Evolutionary conservation across 2,888 invertebrate species (phyloP), one percentile per base, ranked within the genome.

Genomic region (Apodemia mormo): DNA sequence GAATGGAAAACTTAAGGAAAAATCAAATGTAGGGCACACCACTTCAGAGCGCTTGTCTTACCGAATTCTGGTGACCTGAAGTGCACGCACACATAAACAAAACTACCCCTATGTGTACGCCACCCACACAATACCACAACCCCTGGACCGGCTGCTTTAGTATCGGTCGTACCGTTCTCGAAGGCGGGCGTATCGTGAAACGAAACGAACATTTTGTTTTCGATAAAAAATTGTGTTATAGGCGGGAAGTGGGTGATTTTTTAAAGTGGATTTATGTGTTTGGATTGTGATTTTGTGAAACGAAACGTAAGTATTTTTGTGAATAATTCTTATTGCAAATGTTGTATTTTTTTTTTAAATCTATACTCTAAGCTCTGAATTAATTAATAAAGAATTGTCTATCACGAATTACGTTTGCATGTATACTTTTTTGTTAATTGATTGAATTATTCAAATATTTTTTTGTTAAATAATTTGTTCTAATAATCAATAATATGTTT

Each of bases 21-120:
- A 68, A 71, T 68, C 73, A 71, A 75, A 81, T 78, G 76, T 89
- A 86, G 88, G 88, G 85, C 89, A 86, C 80, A 81, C 81, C 83
- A 84, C 85, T 87, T 80, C 81, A 82, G 80, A 61, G 33, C 61
- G 83, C 72, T 83, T 87, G 88, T 89, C 86, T 86, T 78, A 85
- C 89, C 85, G 85, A 90, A 89, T 87, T 86, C 87, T 87, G 85
- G 88, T 89, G 90, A 88, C 89, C 90, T 86, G 87, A 84, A 87
- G 86, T 81, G 82, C 75, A 74, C 78, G 69, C 85, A 85, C 87
- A 87, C 89, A 77, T 7, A 0, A 64, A 66, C 68, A 78, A 72
- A 81, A 76, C 81, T 73, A 84, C 85, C 86, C 85, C 73, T 67
- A 66, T 69, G 77, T 77, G 71, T 72, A 75, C 72, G 79, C 74